Percentiles rank a stretch among this genome's conserved stretches.
Conservation (phyloP, 1,140 invertebrate species). For the Magallana ariakensis region DNA sequence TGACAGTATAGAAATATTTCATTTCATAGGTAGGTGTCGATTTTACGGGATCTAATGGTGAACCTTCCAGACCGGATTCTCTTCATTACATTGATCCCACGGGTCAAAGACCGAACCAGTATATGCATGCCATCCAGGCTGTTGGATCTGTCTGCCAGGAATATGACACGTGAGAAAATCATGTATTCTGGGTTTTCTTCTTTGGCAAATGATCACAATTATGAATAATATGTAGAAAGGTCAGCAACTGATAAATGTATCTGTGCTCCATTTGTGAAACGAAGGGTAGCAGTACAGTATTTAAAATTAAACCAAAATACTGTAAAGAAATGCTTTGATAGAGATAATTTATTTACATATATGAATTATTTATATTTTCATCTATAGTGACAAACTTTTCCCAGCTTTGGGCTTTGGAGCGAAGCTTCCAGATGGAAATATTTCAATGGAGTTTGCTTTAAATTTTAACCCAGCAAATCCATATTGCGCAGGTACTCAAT, state of each 20-base stretch:
- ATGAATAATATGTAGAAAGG: too few relatives aligned
- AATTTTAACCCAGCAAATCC: constrained; percentile 83
- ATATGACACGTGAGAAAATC: constrained; percentile 80
- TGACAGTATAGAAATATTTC: background rate
- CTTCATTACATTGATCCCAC: constrained; percentile 79
- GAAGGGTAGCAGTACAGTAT: too few relatives aligned
- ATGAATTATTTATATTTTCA: too few relatives aligned
- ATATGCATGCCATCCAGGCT: constrained; percentile 80
- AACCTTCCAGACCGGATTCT: constrained; percentile 81
- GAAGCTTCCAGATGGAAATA: constrained; percentile 71
- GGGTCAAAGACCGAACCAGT: constrained; percentile 63
- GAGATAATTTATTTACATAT: too few relatives aligned
- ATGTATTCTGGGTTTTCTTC: too few relatives aligned
- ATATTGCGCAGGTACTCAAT: constrained; percentile 80
- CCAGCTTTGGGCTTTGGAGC: constrained; percentile 79
- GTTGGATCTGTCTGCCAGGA: constrained; percentile 85
- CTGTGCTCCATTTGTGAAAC: too few relatives aligned
- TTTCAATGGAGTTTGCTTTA: constrained; percentile 78
- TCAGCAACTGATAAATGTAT: too few relatives aligned
- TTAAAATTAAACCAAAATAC: too few relatives aligned
- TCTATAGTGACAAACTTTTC: constrained; percentile 78
- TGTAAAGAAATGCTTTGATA: too few relatives aligned
- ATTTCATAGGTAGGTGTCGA: constrained; percentile 82
- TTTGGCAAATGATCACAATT: too few relatives aligned
- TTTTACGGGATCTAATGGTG: constrained; percentile 86